These are phyloP conservation scores for Tor tambroides DNA, from an alignment of 2,113 vertebrate species.

Conservation along the genomic window DNA sequence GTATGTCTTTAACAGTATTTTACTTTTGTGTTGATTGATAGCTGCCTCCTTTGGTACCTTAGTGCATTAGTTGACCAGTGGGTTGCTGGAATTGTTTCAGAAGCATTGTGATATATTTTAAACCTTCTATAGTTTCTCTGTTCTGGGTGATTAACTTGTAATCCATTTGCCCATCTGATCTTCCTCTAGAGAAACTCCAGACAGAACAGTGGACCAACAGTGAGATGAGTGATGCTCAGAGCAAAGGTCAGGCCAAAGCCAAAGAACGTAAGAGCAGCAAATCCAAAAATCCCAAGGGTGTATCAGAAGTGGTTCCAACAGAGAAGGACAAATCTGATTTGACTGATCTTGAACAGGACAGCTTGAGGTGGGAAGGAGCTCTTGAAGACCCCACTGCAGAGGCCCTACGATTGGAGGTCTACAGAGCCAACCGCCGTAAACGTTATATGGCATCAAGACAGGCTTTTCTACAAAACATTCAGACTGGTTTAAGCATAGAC, in stretches of 20 bases:
- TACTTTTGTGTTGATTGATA: not conserved
- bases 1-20: not conserved
- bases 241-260: constrained; percentile 32
- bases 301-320: not conserved
- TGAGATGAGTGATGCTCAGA: constrained; percentile 48
- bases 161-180: constrained; percentile 17
- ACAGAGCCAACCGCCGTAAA: constrained; percentile 79
- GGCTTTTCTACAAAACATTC: constrained; percentile 50
- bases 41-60: not conserved
- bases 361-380: constrained; percentile 84
- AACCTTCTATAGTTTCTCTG: constrained; percentile 18
- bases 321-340: constrained; percentile 47
- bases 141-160: constrained; percentile 15
- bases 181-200: constrained; percentile 70
- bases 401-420: constrained; percentile 77
- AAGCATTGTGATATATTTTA: not conserved
- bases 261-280: constrained; percentile 50
- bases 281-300: constrained; percentile 50
- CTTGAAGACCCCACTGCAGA: constrained; percentile 82
- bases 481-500: not conserved
- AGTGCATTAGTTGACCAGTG: not conserved
- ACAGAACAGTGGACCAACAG: constrained; percentile 46
- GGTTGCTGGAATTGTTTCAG: not conserved
- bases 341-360: constrained; percentile 67
- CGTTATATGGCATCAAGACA: constrained; percentile 79